Base-by-base conservation (phyloP, 2,113 vertebrate species). In the Mormoops blainvillei region DNA sequence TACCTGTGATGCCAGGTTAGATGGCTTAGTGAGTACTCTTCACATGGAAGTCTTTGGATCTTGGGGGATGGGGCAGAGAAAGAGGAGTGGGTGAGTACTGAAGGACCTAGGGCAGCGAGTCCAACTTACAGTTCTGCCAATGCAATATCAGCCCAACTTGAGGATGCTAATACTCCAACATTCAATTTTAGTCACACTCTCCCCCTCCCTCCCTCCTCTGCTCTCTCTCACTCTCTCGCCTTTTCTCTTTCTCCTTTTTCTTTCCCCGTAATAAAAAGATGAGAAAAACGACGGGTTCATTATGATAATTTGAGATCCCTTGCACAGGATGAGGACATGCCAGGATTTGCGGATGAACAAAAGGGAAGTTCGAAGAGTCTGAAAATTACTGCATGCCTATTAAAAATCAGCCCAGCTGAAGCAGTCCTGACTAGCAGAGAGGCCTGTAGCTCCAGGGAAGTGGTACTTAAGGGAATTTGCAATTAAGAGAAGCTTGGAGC, bases 401-500 rank as follows among this genome's bases (percentile, higher is more conserved):
- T 97, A 97, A 95, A 95, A 92, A 93, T 73, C 95, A 94, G 95
- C 77, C 67, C 9, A 91, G 96, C 91, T 95, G 95, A 94, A 92
- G 96, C 87, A 10, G 74, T 65, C 89, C 94, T 93, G 94, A 95
- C 93, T 94, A 96, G 87, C 91, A 93, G 91, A 56, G 83, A 80
- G 80, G 81, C 67, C 91, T 18, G 65, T 4, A 92, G 95, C 97
- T 82, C 96, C 67, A 28, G 96, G 82, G 92, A 96, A 97, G 96
- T 76, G 92, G 94, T 93, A 92, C 97, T 97, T 97, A 91, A 96
- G 95, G 94, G 95, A 96, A 97, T 96, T 95, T 97, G 97, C 96
- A 98, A 97, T 97, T 97, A 97, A 96, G 97, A 94, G 92, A 90
- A 97, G 92, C 97, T 88, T 97, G 97, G 96, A 97, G 91, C 48